Percentiles rank a stretch among this genome's conserved stretches.
These are phyloP conservation scores for Drosophila murphyi DNA, from an alignment of 1,140 invertebrate genomes.

Conservation along the genomic window DNA sequence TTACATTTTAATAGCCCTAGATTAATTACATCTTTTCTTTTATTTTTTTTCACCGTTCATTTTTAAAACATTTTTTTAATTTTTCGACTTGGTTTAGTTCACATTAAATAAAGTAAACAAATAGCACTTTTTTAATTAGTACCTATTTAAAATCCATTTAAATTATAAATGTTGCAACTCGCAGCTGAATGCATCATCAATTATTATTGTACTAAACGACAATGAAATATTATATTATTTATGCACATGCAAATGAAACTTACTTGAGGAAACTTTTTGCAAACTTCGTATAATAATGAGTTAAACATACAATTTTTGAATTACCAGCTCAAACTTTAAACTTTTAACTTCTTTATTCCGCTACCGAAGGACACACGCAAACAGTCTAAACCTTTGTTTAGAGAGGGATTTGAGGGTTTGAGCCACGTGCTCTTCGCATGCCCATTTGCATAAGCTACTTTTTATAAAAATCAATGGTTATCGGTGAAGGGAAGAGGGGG, in stretches of 20 bases:
- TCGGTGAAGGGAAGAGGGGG: too few species aligned
- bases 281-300: slow-evolving; percentile 13
- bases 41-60: too few species aligned
- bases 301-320: slow-evolving; percentile 36
- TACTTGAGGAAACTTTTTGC: slow-evolving; percentile 13
- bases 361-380: slow-evolving; percentile 18
- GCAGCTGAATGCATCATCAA: neutral
- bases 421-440: slow-evolving; percentile 34
- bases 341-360: slow-evolving; percentile 6
- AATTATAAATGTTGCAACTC: neutral
- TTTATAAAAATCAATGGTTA: slow-evolving; percentile 1
- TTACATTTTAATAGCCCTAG: too few species aligned
- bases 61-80: too few species aligned
- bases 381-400: slow-evolving; percentile 19
- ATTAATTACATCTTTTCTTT: too few species aligned
- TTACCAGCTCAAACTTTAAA: slow-evolving; percentile 24
- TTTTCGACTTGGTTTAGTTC: too few species aligned
- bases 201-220: neutral
- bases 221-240: slow-evolving; percentile 11
- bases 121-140: too few species aligned
- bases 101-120: too few species aligned
- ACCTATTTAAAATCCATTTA: neutral
- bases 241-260: slow-evolving; percentile 10
- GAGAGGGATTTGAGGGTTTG: neutral
- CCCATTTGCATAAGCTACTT: slow-evolving; percentile 40